phyloP scores from a whole-genome alignment of 2,888 invertebrate species.

The Ophion ellenae region DNA sequence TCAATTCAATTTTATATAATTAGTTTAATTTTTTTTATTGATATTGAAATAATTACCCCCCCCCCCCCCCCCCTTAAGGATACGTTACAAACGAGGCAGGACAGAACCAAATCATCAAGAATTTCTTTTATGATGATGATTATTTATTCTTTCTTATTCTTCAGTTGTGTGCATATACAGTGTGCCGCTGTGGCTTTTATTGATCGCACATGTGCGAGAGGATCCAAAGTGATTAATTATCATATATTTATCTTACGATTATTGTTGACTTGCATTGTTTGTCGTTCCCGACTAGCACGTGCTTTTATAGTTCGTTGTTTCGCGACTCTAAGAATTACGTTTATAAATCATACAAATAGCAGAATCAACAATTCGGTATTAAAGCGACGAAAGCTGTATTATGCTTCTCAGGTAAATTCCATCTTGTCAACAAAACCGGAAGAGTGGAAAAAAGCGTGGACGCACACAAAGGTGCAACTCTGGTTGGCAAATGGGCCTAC shows the following conservation, averaged over 20 bases:
- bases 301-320: too few relatives aligned
- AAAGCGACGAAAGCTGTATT: not conserved
- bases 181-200: too few relatives aligned
- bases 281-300: too few relatives aligned
- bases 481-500: slow-evolving; percentile 96
- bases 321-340: not conserved
- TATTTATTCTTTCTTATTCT: too few relatives aligned
- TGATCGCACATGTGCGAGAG: too few relatives aligned
- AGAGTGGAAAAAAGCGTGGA: slow-evolving; percentile 96
- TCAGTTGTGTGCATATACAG: too few relatives aligned
- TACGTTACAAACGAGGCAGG: not conserved
- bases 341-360: not conserved
- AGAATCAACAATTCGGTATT: not conserved
- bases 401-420: slow-evolving; percentile 88
- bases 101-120: not conserved
- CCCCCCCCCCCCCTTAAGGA: not conserved
- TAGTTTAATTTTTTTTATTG: too few relatives aligned
- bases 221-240: too few relatives aligned
- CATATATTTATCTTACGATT: too few relatives aligned
- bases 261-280: too few relatives aligned
- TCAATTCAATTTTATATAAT: too few relatives aligned
- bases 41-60: too few relatives aligned
- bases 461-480: slow-evolving; percentile 96
- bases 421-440: slow-evolving; percentile 94
- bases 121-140: not conserved